Evolutionary conservation across 2,113 vertebrate species (phyloP).

Genomic region (Mirounga angustirostris): DNA sequence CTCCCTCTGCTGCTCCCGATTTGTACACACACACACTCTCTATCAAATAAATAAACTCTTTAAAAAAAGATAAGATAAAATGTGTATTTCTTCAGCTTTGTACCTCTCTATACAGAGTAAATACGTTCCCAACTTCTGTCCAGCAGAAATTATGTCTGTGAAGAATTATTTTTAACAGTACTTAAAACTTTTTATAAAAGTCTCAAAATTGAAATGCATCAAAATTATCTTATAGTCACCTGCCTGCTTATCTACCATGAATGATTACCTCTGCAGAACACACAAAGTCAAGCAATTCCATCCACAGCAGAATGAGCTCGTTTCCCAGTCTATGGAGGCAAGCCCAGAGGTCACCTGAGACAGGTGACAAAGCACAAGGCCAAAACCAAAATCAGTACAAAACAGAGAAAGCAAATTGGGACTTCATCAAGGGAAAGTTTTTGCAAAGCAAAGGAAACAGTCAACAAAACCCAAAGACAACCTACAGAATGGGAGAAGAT

Average conservation of each 20-base stretch:
- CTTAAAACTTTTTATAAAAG: background rate
- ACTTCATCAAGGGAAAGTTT: background rate
- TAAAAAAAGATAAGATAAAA: background rate
- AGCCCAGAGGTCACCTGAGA: background rate
- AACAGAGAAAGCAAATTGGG: constrained; percentile 30
- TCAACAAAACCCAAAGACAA: background rate
- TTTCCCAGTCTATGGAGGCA: background rate
- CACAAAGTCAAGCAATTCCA: background rate
- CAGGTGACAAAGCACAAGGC: background rate
- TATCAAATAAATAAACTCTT: background rate
- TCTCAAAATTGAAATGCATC: constrained; percentile 14
- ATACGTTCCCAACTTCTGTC: background rate
- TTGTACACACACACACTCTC: background rate
- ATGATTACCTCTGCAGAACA: background rate
- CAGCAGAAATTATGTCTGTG: background rate
- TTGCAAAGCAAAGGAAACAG: background rate
- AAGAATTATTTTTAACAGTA: background rate
- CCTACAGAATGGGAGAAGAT: background rate
- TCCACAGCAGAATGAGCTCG: background rate
- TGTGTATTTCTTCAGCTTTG: background rate
- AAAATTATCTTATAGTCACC: background rate
- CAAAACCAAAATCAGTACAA: background rate
- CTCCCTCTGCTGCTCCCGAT: background rate
- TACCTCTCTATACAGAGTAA: background rate
- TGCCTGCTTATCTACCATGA: background rate